Evolutionary conservation across 37 sponge, comb jelly and placozoan species (phyloP), one percentile per base, ranked within the genome.

Genomic region (Aplysina aerophoba): DNA sequence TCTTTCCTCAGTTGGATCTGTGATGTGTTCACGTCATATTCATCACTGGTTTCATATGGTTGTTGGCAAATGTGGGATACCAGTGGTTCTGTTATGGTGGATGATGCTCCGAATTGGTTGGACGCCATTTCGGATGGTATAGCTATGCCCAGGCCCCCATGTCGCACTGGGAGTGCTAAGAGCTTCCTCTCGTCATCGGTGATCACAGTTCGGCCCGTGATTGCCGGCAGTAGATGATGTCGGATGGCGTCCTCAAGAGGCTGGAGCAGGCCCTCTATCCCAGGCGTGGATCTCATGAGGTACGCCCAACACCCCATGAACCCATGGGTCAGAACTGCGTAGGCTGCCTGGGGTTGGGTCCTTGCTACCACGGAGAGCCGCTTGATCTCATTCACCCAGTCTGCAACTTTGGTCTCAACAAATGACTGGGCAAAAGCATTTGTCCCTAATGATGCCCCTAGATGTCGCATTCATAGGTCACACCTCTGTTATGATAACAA

Each of bases 1-100:
- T 67, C 69, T 25, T 67, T 67, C 69, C 69, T 67, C 69, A 67
- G 15, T 67, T 67, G 69, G 69, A 67, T n/a, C 69, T 67, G 69
- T n/a, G n/a, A 67, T 14, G 13, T 67, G 69, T 67, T 24, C 27
- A 67, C 69, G n/a, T 67, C 28, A 67, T 14, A 25, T 67, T 67
- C 69, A 67, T 67, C n/a, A 28, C 13, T 14, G 69, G 13, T 22
- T n/a, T n/a, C n/a, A n/a, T n/a, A 22, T 21, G 69, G 28, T 22
- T 15, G 69, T 25, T 67, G 22, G n/a, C 69, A 24, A 28, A 67
- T 67, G n/a, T n/a, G 15, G 69, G 69, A 67, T 28, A 67, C 69
- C 69, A 67, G n/a, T n/a, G 69, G 69, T 22, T 67, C 27, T n/a
- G 28, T 67, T 14, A 67, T 67, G 69, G 69, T 67, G 69, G 69